Conservation (phyloP, 2,113 vertebrate genomes). For the Hypomesus transpacificus region DNA sequence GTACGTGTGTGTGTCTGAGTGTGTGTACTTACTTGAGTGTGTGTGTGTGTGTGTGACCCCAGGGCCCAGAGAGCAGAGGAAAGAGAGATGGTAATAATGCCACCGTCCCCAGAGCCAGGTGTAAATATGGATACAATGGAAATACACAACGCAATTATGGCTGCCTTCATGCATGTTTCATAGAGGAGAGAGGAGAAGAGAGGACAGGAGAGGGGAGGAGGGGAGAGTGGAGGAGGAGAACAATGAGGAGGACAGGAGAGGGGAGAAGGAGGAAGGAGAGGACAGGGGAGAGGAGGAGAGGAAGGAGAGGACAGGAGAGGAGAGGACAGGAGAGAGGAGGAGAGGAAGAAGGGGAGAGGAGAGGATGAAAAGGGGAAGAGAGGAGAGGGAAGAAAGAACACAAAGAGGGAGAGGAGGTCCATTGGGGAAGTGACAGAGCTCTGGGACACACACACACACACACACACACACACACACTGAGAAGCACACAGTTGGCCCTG, state of each 20-base stretch:
- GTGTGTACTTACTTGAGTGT: neutral
- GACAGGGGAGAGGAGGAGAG: neutral
- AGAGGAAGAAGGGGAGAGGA: neutral
- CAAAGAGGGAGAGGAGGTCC: neutral
- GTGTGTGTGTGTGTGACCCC: slow-evolving; percentile 34
- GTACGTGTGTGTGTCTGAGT: slow-evolving; percentile 2
- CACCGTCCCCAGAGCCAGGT: slow-evolving; percentile 49
- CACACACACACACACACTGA: slow-evolving; percentile 2
- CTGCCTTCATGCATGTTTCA: slow-evolving; percentile 65
- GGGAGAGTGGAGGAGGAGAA: neutral
- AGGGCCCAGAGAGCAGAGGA: slow-evolving; percentile 47
- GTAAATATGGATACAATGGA: slow-evolving; percentile 70
- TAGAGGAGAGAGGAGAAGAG: slow-evolving; percentile 16
- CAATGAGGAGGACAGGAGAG: slow-evolving; percentile 7
- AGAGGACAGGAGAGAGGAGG: neutral
- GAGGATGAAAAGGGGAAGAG: too few species aligned
- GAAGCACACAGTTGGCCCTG: slow-evolving; percentile 12
- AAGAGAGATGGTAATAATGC: slow-evolving; percentile 48
- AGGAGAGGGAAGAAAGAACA: neutral
- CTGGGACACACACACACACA: slow-evolving; percentile 4
- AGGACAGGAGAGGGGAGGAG: neutral
- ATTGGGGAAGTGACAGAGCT: neutral
- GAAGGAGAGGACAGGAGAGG: neutral
- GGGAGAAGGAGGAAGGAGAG: neutral
- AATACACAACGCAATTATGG: slow-evolving; percentile 61